phyloP scores from a whole-genome alignment of 2,888 invertebrate genomes.

The Hedya salicella region DNA sequence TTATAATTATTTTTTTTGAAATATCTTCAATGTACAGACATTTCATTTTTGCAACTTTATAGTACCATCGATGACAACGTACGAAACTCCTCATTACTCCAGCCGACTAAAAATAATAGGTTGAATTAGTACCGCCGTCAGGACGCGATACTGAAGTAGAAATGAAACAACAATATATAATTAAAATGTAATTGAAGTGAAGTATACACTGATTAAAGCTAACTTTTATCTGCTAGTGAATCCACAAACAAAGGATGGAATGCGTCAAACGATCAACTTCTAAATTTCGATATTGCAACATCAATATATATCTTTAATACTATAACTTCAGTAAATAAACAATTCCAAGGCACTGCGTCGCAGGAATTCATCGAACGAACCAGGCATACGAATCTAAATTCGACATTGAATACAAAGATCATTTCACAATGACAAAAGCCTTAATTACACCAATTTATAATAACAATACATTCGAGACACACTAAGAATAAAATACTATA shows the following conservation, averaged over 20 bases:
- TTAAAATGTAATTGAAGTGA: conserved; percentile 25
- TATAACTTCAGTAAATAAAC: conserved; percentile 35
- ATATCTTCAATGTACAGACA: too few relatives aligned
- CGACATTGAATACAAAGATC: conserved; percentile 7
- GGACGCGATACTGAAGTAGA: too few relatives aligned
- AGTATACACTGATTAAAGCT: conserved; percentile 28
- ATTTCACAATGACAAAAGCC: conserved; percentile 27
- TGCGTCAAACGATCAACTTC: conserved; percentile 45
- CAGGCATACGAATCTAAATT: conserved; percentile 1
- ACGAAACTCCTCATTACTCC: too few relatives aligned
- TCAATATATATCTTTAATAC: conserved; percentile 20
- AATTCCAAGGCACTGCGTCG: conserved; percentile 44
- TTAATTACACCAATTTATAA: neutral
- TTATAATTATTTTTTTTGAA: too few relatives aligned
- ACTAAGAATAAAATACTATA: neutral
- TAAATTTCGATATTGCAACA: conserved; percentile 10
- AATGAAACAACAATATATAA: conserved; percentile 13
- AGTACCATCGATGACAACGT: too few relatives aligned
- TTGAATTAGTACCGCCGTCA: too few relatives aligned
- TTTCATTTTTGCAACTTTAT: too few relatives aligned
- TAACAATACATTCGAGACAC: conserved; percentile 11
- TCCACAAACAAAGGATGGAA: conserved; percentile 51
- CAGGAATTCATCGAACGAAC: conserved; percentile 14
- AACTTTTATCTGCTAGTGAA: neutral
- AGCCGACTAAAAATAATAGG: too few relatives aligned